These are phyloP conservation scores for Phalera bucephala DNA, from an alignment of 2,888 invertebrate species.

Conservation along the genomic window DNA sequence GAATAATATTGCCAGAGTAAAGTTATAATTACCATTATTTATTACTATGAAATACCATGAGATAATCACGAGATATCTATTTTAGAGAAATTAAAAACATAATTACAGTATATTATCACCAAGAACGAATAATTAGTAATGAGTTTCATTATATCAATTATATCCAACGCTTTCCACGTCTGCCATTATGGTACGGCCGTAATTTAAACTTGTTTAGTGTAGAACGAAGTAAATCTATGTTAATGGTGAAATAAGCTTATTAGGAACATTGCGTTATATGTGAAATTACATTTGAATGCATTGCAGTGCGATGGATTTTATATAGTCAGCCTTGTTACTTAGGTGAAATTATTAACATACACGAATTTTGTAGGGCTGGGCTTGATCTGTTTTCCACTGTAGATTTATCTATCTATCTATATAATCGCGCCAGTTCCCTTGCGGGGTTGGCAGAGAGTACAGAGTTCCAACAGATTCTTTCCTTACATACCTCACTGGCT, in stretches of 20 bases:
- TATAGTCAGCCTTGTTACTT: not conserved
- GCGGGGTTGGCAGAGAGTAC: too few relatives aligned
- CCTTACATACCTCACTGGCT: too few relatives aligned
- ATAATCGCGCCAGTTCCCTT: too few relatives aligned
- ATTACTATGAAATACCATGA: slow-evolving; percentile 23
- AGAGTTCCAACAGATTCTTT: too few relatives aligned
- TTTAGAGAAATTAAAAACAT: slow-evolving; percentile 22
- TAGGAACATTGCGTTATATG: too few relatives aligned
- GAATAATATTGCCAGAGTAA: slow-evolving; percentile 2
- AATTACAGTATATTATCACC: slow-evolving; percentile 19
- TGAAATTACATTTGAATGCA: not conserved
- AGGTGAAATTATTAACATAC: slow-evolving; percentile 1
- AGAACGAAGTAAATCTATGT: too few relatives aligned
- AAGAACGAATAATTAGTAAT: slow-evolving; percentile 13
- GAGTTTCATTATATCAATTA: too few relatives aligned
- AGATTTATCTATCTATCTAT: too few relatives aligned
- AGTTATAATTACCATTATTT: slow-evolving; percentile 17
- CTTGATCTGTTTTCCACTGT: too few relatives aligned
- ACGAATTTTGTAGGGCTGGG: too few relatives aligned
- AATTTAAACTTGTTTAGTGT: not conserved
- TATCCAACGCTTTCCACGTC: slow-evolving; percentile 11
- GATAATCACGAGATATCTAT: slow-evolving; percentile 21
- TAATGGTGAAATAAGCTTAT: too few relatives aligned
- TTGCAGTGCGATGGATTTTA: not conserved
- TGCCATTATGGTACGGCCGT: not conserved